Evolutionary conservation across 2,888 invertebrate genomes (phyloP), one percentile per base, ranked within the genome.

Genomic region (Gnatocerus cornutus): DNA sequence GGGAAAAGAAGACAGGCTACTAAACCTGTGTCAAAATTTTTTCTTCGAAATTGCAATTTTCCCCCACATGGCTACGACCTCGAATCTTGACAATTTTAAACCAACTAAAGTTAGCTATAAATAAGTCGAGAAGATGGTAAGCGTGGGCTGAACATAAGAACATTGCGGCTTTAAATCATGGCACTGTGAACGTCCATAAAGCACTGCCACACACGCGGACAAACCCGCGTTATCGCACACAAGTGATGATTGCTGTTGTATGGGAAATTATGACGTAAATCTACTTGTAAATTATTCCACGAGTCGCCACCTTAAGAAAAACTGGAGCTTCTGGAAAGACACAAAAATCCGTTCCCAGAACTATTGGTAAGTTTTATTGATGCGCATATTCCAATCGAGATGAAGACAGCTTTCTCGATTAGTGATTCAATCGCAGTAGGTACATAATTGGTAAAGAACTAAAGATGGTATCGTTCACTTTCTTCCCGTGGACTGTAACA

Each of bases 131-230:
- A 82, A 83, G 84, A 84, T 84, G 84, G 82, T 79, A 78, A 80
- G 83, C 83, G 84, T 84, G 83, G 84, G 84, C 80, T 76, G 82
- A 83, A 84, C 84, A 84, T 82, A 82, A 81, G 82, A 82, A 79
- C 82, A 80, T 83, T 79, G 83, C 80, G 80, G 83, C 79, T 76
- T 81, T 84, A 84, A 84, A 84, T 84, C 84, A 84, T 83, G 83
- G 81, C 79, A 81, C 81, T 78, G 81, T 79, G 67, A 76, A 80
- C 78, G 80, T 77, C 80, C 82, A 83, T 83, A 84, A 84, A 84
- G 80, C 82, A 83, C 82, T 81, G 80, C 83, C 84, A 83, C 83
- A 83, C 84, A 83, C 81, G 80, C 75, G 68, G 78, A 74, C 76
- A 69, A 65, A 56, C 65, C 59, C 45, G 64, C 59, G 64, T 69